phyloP scores from a whole-genome alignment of 2,888 invertebrate genomes.

The Habroteleia sp. region DNA sequence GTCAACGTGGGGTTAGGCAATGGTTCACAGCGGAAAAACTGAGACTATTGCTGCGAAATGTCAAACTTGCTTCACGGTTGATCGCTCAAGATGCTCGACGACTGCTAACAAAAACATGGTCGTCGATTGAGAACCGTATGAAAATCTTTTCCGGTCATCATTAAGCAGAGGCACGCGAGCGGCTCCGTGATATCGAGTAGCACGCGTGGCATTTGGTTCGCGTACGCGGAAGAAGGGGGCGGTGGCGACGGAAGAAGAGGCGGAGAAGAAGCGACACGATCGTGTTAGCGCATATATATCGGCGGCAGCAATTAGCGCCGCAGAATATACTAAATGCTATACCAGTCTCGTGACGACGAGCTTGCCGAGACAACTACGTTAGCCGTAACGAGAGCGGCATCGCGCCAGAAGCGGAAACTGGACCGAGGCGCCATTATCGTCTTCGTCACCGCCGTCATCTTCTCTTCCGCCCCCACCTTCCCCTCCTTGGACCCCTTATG shows the following conservation, averaged over 20 bases:
- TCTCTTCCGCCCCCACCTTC: conserved; percentile 50
- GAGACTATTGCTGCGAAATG: neutral
- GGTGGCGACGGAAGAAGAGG: conserved; percentile 31
- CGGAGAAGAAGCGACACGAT: conserved; percentile 41
- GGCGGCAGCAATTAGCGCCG: conserved; percentile 59
- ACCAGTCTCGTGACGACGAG: conserved; percentile 56
- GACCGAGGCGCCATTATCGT: conserved; percentile 62
- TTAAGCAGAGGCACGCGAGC: conserved; percentile 59
- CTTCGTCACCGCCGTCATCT: conserved; percentile 55
- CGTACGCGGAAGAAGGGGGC: conserved; percentile 55
- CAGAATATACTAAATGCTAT: conserved; percentile 58
- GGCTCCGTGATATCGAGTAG: conserved; percentile 50
- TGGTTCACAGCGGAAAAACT: neutral
- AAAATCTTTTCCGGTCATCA: conserved; percentile 60
- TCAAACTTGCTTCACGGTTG: conserved; percentile 11
- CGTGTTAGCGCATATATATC: conserved; percentile 48
- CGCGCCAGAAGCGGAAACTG: conserved; percentile 48
- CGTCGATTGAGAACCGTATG: conserved; percentile 22
- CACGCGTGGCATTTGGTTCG: conserved; percentile 65
- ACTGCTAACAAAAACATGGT: conserved; percentile 43
- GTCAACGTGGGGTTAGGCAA: conserved; percentile 25
- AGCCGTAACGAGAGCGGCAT: conserved; percentile 44
- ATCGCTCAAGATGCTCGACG: conserved; percentile 3
- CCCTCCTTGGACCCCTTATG: conserved; percentile 44
- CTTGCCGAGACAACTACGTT: conserved; percentile 47